Evolutionary conservation across 2,797 vertebrate genomes (phyloP).

Genomic region (Scolopax rusticola): DNA sequence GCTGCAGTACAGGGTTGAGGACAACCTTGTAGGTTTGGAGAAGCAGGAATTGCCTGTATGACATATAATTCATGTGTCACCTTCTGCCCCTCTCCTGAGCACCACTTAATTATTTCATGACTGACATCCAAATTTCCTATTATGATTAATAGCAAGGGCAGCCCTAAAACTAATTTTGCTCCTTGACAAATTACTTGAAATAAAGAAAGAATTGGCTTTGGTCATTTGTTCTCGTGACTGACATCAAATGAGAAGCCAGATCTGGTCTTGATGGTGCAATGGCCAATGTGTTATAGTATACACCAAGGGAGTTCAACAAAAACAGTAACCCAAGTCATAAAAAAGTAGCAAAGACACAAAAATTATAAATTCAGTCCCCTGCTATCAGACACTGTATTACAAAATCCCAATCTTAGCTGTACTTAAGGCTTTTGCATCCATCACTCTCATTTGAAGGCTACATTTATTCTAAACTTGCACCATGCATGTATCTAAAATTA

Average conservation of each 20-base stretch:
- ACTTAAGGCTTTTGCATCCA: neutral
- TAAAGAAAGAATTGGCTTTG: neutral
- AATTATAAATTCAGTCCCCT: neutral
- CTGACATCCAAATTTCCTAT: neutral
- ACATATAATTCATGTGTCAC: accelerated
- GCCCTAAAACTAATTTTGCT: neutral
- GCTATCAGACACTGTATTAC: neutral
- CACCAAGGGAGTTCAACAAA: neutral
- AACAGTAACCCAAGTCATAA: neutral
- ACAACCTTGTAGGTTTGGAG: neutral
- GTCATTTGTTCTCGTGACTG: neutral
- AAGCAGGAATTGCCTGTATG: neutral
- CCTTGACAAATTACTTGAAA: neutral
- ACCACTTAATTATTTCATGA: neutral
- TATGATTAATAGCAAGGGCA: neutral
- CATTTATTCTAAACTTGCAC: neutral
- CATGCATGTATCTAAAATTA: accelerated
- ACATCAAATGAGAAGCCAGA: neutral
- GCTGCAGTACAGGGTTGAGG: neutral
- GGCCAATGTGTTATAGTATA: accelerated
- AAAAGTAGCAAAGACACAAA: neutral
- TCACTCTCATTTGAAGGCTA: neutral
- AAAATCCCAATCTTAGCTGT: neutral
- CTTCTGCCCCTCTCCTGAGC: neutral
- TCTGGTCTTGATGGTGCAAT: neutral